A percentile compares a stretch with the other conserved stretches of the same genome.
phyloP scores from a whole-genome alignment of 2,797 vertebrate species.

The Masticophis lateralis region DNA sequence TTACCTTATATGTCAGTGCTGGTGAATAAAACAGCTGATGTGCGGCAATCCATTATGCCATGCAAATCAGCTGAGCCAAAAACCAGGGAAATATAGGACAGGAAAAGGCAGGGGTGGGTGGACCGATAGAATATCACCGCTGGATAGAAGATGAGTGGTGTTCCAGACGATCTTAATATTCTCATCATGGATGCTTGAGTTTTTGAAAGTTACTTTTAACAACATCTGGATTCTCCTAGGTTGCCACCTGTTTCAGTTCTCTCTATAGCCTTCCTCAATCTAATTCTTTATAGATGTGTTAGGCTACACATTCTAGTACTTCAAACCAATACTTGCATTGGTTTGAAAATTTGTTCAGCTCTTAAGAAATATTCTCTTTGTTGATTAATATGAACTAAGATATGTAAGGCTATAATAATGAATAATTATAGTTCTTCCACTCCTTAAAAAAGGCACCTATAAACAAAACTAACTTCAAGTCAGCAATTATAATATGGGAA shows the following conservation, averaged over 20 bases:
- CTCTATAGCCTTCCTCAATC: not conserved
- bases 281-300: not conserved
- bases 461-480: not conserved
- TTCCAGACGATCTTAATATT: not conserved
- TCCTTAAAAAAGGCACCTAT: not conserved
- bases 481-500: not conserved
- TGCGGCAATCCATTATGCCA: fast-evolving
- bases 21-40: no score
- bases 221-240: not conserved
- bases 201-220: not conserved
- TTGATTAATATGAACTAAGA: not conserved
- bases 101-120: no score
- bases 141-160: not conserved
- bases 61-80: no score
- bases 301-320: not conserved
- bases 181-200: not conserved
- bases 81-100: no score
- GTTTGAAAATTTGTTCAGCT: not conserved
- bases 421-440: not conserved
- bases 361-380: not conserved
- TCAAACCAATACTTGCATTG: not conserved
- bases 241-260: not conserved
- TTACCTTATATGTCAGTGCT: no score
- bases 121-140: no score
- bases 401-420: not conserved